Evolutionary conservation across 23 tunicate species (phyloP), one percentile per base, ranked within the genome.

Genomic region (Corella eumyota): DNA sequence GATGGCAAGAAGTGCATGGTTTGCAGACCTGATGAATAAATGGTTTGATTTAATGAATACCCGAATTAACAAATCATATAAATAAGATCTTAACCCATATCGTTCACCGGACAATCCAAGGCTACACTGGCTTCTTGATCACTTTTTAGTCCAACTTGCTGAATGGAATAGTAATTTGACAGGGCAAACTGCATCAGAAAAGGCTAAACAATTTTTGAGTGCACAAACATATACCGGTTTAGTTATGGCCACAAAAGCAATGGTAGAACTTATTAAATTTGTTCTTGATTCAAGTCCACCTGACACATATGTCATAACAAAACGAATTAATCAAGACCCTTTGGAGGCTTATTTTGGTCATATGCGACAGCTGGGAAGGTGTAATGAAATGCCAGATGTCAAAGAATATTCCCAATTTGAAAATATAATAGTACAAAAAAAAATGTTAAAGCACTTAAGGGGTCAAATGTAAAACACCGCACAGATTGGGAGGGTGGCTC

Each of bases 301-400:
- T 40, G 48, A 15, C 11, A 40, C 48, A 11, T 40, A 40, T 40
- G 48, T 40, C 15, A 9, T 40, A 15, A 40, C 48, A 15, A 40
- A 40, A 40, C 48, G 48, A 40, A 40, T 40, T 15, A 40, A 40
- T 15, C 48, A 40, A 40, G 48, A 40, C 48, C 48, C 48, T 9
- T 40, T 40, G 48, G 48, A 40, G 48, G 48, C 48, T 11, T 40
- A 40, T 15, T 40, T 40, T 15, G 48, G 48, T 9, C 48, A 40
- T 40, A 40, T 40, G 48, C 48, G 48, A 11, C 48, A 40, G 15
- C 11, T 40, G 13, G 48, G 48, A 40, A 40, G 48, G 15, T 15
- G 48, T 9, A 40, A 40, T 40, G 48, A 40, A 15, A 40, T 40
- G 48, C 48, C 48, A 40, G 48, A 40, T 40, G n/a, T n/a, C 11